phyloP scores from a whole-genome alignment of 2,797 vertebrate species.

The Muscicapa striata region DNA sequence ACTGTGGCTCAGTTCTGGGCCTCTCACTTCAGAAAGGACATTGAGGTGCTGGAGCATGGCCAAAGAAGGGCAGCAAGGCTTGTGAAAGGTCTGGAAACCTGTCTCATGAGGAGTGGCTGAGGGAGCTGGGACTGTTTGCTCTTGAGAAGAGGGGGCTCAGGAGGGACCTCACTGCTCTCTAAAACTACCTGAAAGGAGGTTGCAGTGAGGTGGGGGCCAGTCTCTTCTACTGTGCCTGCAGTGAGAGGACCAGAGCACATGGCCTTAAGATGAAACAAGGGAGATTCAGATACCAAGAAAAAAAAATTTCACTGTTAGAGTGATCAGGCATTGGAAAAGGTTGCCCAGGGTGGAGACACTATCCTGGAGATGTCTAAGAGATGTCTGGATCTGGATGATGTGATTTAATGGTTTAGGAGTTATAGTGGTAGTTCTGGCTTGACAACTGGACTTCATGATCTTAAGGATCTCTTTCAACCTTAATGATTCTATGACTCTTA shows the following conservation, averaged over 20 bases:
- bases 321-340: background rate
- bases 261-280: background rate
- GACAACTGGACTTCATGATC: background rate
- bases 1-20: background rate
- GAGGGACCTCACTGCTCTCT: background rate
- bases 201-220: background rate
- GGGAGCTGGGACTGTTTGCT: background rate
- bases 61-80: background rate
- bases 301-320: background rate
- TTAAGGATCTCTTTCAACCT: background rate
- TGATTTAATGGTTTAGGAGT: background rate
- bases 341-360: background rate
- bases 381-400: background rate
- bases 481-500: background rate
- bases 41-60: accelerated
- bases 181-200: background rate
- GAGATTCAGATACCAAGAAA: background rate
- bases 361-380: background rate
- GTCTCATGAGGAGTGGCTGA: background rate
- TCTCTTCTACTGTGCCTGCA: background rate
- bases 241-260: background rate
- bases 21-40: background rate
- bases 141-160: background rate
- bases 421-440: background rate
- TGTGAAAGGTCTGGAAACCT: background rate